Evolutionary conservation across 2,113 vertebrate species (phyloP), one percentile per base, ranked within the genome.

Genomic region (Rutilus rutilus): DNA sequence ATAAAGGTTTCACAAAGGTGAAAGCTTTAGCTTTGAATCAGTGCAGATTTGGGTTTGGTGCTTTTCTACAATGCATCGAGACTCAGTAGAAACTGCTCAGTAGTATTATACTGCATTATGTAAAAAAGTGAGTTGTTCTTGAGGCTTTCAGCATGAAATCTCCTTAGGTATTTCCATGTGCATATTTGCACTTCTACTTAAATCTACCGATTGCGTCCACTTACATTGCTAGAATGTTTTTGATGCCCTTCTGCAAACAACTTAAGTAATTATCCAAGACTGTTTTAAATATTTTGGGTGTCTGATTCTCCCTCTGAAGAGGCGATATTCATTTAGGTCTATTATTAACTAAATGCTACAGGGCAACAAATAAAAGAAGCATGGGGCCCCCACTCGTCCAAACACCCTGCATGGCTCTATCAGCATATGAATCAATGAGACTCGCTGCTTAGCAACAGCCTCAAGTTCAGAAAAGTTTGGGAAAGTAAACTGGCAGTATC

Each of bases 371-470:
- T 69, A 83, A 73, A 75, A 64, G 78, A 59, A 76, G 75, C 76
- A 84, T n/a, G 75, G 79, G 86, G 79, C 87, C 89, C 67, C 52
- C 67, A 67, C 5, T 33, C 27, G 23, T 45, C 64, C 85, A 86
- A 82, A 88, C 78, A 74, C 83, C 15, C 60, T 74, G 82, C 57
- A 64, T 17, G 14, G 27, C 45, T 42, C 83, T 74, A 87, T 89
- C 88, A 90, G 86, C 88, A 89, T 88, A 87, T 90, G 89, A 91
- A 92, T 90, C 62, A 87, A 90, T 87, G 42, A 86, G 89, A 87
- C 85, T 54, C 78, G 85, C 62, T 89, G 67, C 89, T 88, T 86
- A 86, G 92, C 87, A 91, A 89, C 89, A 80, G 82, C 52, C 25
- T 79, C 64, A 50, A 84, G 86, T 52, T 81, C 67, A 25, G 83